Conservation (phyloP, 1,140 invertebrate species). For the Leptestheria dahalacensis region DNA sequence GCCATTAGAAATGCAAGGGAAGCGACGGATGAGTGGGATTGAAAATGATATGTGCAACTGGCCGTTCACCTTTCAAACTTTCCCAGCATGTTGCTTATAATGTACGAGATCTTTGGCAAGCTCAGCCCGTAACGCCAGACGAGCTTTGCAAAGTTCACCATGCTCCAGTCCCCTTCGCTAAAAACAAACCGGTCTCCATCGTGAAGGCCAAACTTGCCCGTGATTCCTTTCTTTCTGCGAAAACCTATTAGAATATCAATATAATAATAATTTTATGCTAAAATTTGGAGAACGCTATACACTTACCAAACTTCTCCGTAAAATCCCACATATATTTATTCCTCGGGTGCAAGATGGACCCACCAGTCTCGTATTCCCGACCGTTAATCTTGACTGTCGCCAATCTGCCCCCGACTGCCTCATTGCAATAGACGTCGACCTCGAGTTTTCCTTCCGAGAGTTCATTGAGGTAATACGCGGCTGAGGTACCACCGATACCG, state of each 20-base stretch:
- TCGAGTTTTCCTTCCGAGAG: conserved; percentile 32
- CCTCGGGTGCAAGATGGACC: conserved; percentile 39
- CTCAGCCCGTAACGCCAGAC: conserved; percentile 41
- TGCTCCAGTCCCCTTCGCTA: conserved; percentile 31
- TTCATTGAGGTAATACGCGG: conserved; percentile 39
- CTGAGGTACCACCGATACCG: conserved; percentile 44
- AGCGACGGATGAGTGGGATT: too few species aligned
- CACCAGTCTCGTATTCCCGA: conserved; percentile 41
- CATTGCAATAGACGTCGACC: conserved; percentile 35
- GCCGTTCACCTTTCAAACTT: conserved; percentile 31
- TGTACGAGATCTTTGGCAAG: conserved; percentile 30
- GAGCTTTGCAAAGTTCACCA: conserved; percentile 32
- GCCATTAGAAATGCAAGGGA: too few species aligned
- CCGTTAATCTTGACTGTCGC: conserved; percentile 33
- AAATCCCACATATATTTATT: conserved; percentile 45
- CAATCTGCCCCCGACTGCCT: conserved; percentile 40
- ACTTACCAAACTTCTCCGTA: conserved; percentile 34
- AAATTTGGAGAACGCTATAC: neutral
- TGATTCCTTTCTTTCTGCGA: conserved; percentile 19
- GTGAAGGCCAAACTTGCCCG: conserved; percentile 32
- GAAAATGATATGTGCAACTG: neutral
- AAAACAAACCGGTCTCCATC: conserved; percentile 38
- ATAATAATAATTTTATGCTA: neutral
- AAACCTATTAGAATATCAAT: conserved; percentile 24
- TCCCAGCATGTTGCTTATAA: conserved; percentile 27